Percentiles rank a stretch among this genome's conserved stretches.
Conservation (phyloP, 2,888 invertebrate genomes). For the Cosmia trapezina region DNA sequence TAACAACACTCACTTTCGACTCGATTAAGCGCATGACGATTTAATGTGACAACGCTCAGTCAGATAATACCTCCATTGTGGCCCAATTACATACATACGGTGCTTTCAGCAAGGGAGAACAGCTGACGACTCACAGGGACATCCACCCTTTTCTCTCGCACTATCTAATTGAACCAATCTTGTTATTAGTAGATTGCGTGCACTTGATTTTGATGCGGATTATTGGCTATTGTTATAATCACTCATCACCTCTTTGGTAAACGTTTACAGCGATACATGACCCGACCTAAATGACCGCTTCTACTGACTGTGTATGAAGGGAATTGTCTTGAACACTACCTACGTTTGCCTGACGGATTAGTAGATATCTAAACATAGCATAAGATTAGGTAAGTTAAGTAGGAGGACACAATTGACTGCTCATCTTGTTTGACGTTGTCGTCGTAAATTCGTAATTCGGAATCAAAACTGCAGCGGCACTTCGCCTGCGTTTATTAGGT, state of each 20-base stretch:
- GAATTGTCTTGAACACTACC: neutral
- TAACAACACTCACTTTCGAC: constrained; percentile 74
- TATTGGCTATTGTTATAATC: neutral
- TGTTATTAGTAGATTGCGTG: constrained; percentile 63
- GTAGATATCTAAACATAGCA: neutral
- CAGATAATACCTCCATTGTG: constrained; percentile 82
- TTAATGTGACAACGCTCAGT: constrained; percentile 83
- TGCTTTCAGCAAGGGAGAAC: constrained; percentile 71
- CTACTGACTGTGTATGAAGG: neutral
- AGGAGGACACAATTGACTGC: neutral
- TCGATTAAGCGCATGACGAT: constrained; percentile 84
- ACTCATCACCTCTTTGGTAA: neutral
- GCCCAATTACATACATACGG: constrained; percentile 78
- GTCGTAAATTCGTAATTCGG: neutral
- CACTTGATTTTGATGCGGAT: constrained; percentile 60
- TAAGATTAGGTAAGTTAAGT: no score
- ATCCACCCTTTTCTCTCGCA: constrained; percentile 62
- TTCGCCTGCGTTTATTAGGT: no score
- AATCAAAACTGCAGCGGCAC: neutral
- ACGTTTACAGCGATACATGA: neutral
- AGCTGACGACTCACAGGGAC: constrained; percentile 79
- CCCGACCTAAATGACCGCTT: constrained; percentile 3
- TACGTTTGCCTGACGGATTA: neutral
- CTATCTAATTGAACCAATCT: constrained; percentile 68
- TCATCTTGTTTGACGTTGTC: neutral